phyloP scores from a whole-genome alignment of 2,888 invertebrate genomes.

The Drosophila falleni region DNA sequence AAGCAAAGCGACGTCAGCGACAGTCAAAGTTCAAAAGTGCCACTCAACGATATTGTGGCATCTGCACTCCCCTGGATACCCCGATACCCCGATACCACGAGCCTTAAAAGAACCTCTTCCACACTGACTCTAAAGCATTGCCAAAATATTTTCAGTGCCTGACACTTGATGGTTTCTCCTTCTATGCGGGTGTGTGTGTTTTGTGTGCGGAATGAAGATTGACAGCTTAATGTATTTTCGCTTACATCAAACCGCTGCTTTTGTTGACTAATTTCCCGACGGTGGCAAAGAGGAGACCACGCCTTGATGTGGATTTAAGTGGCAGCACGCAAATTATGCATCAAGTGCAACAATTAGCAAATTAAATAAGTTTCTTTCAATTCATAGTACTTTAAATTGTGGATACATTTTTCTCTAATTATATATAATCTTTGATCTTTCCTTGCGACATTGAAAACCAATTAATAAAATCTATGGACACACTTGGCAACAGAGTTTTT shows the following conservation, averaged over 20 bases:
- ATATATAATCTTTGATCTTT: slow-evolving; percentile 1
- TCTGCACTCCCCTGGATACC: slow-evolving; percentile 19
- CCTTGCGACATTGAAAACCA: slow-evolving; percentile 50
- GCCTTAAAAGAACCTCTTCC: slow-evolving; percentile 5
- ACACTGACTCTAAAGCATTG: slow-evolving; percentile 37
- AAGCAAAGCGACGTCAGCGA: slow-evolving; percentile 58
- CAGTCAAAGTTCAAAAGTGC: slow-evolving; percentile 78
- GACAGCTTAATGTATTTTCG: slow-evolving; percentile 77
- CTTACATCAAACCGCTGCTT: slow-evolving; percentile 60
- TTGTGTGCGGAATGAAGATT: slow-evolving; percentile 67
- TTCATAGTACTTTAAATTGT: slow-evolving; percentile 27
- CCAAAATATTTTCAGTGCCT: slow-evolving; percentile 69
- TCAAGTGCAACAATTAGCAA: slow-evolving; percentile 75
- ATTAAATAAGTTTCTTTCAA: slow-evolving; percentile 55
- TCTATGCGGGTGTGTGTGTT: slow-evolving; percentile 21
- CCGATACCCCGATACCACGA: not conserved
- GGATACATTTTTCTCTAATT: slow-evolving; percentile 33
- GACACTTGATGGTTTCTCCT: slow-evolving; percentile 46
- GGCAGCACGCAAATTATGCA: slow-evolving; percentile 68
- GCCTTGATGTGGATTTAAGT: slow-evolving; percentile 44
- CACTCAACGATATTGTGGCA: slow-evolving; percentile 61
- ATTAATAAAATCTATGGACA: slow-evolving; percentile 38
- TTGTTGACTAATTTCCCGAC: slow-evolving; percentile 69
- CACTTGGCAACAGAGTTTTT: slow-evolving; percentile 24
- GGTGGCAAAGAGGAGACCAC: slow-evolving; percentile 41